Evolutionary conservation across 2,113 vertebrate genomes (phyloP).

Genomic region (Anguilla japonica): DNA sequence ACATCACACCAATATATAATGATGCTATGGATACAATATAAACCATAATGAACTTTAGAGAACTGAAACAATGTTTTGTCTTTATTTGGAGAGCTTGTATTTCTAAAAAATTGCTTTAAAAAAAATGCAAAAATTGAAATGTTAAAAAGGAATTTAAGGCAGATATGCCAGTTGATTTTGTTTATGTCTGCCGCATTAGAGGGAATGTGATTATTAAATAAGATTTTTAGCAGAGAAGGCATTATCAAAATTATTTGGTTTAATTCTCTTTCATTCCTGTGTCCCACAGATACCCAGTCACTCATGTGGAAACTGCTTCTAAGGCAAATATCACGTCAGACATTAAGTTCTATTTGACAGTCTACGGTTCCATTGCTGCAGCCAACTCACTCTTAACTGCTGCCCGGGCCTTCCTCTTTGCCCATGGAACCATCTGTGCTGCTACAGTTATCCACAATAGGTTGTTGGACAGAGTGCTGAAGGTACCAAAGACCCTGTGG

Average conservation of each 20-base stretch:
- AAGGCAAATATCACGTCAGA: slow-evolving; percentile 65
- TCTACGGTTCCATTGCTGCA: slow-evolving; percentile 81
- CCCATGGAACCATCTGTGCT: slow-evolving; percentile 78
- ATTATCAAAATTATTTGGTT: not conserved
- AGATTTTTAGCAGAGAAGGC: not conserved
- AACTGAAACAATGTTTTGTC: no score
- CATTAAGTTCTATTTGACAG: slow-evolving; percentile 82
- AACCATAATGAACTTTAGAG: no score
- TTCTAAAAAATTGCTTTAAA: no score
- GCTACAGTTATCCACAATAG: slow-evolving; percentile 77
- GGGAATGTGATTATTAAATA: not conserved
- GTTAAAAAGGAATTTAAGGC: no score
- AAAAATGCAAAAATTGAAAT: no score
- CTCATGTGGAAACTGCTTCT: slow-evolving; percentile 28
- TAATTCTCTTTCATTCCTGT: not conserved
- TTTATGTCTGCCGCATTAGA: no score
- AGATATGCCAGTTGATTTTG: no score
- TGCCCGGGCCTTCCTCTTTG: slow-evolving; percentile 85
- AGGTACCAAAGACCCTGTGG: slow-evolving; percentile 64
- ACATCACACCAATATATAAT: not conserved
- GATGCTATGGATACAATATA: not conserved
- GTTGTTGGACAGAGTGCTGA: slow-evolving; percentile 76
- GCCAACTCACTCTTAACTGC: slow-evolving; percentile 87
- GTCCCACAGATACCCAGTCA: slow-evolving; percentile 61
- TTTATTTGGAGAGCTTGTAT: no score